Percentiles rank a stretch among this genome's conserved stretches.
phyloP scores from a whole-genome alignment of 2,113 vertebrate genomes.

The Sander vitreus region DNA sequence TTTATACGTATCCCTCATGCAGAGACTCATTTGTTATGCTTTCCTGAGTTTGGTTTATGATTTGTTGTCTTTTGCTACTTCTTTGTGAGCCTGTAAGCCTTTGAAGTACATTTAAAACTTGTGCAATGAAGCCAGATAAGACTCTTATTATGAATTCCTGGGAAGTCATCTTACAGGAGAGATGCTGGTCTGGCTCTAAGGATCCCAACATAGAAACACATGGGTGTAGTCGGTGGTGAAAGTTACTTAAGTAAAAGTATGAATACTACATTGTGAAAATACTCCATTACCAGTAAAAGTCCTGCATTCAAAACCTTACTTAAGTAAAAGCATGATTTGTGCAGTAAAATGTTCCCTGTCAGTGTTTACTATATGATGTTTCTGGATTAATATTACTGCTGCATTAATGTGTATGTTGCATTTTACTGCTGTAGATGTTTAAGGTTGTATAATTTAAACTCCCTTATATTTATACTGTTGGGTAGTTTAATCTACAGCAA shows the following conservation, averaged over 20 bases:
- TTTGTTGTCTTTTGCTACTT: neutral
- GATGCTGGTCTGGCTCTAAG: neutral
- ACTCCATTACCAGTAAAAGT: neutral
- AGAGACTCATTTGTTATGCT: neutral
- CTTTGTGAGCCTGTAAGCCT: neutral
- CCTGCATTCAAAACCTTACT: neutral
- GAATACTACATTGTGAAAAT: neutral
- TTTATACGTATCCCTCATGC: neutral
- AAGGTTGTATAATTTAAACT: neutral
- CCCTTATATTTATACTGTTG: neutral
- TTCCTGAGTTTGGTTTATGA: neutral
- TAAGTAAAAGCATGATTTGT: neutral
- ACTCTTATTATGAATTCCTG: constrained; percentile 29
- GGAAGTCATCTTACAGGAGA: neutral
- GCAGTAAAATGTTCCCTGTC: neutral
- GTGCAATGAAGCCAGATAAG: constrained; percentile 5
- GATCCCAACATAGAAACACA: neutral
- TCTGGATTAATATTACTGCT: neutral
- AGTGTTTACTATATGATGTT: neutral
- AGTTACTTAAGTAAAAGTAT: neutral
- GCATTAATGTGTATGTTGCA: neutral
- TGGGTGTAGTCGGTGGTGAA: neutral
- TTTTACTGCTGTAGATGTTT: neutral
- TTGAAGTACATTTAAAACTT: neutral
- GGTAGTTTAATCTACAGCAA: neutral